A percentile compares a stretch with the other conserved stretches of the same genome.
phyloP scores from a whole-genome alignment of 2,113 vertebrate genomes.

The Sylvietta virens region DNA sequence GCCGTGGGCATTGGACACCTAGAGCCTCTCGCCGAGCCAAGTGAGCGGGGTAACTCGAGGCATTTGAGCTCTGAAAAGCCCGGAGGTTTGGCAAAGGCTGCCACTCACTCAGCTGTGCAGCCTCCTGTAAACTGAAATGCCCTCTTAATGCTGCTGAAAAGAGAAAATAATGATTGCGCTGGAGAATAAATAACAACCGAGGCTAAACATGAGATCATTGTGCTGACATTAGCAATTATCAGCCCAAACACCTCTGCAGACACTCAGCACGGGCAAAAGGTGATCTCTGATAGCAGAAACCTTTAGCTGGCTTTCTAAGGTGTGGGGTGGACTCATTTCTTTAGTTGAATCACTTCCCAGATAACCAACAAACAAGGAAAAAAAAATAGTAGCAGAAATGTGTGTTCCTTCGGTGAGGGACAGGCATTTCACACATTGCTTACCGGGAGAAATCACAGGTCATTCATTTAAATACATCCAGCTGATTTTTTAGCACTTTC shows the following conservation, averaged over 20 bases:
- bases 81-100: not conserved
- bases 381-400: not conserved
- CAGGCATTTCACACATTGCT: not conserved
- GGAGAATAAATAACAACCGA: not conserved
- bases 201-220: not conserved
- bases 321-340: not conserved
- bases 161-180: not conserved
- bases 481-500: not conserved
- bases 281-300: not conserved
- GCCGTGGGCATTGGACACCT: not conserved
- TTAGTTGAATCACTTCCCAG: not conserved
- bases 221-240: not conserved
- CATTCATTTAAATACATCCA: not conserved
- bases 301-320: not conserved
- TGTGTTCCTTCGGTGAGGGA: fast-evolving
- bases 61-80: not conserved
- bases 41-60: not conserved
- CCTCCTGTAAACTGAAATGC: not conserved
- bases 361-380: not conserved
- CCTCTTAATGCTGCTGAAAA: not conserved
- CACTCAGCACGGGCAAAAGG: not conserved
- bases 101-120: not conserved
- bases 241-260: not conserved
- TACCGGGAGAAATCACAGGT: not conserved
- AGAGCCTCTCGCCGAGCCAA: not conserved